phyloP scores from a whole-genome alignment of 2,888 invertebrate species.

The Onthophagus sagittarius region DNA sequence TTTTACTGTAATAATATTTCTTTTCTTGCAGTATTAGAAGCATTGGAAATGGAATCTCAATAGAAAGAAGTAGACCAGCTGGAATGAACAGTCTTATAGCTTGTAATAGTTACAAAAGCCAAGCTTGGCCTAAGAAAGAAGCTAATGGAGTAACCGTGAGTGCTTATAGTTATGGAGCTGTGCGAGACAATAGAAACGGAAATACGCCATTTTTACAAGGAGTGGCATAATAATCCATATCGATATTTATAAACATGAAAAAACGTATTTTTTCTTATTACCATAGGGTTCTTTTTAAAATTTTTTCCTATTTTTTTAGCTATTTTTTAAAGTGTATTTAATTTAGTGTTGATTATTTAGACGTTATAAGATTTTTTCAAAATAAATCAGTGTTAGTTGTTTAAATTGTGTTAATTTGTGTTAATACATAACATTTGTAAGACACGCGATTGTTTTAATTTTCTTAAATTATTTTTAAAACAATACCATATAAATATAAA shows the following conservation, averaged over 20 bases:
- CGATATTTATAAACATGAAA: background rate
- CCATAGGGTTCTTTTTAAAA: background rate
- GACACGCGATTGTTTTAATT: no score
- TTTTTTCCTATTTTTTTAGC: no score
- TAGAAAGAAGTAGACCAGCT: constrained; percentile 64
- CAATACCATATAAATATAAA: no score
- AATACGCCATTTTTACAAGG: constrained; percentile 35
- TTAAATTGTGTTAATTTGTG: no score
- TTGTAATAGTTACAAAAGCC: constrained; percentile 73
- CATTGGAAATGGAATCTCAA: constrained; percentile 55
- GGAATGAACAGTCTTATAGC: constrained; percentile 73
- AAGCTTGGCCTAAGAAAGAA: constrained; percentile 50
- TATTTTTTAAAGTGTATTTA: no score
- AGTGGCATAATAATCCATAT: constrained; percentile 31
- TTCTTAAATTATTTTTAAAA: no score
- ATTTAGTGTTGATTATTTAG: no score
- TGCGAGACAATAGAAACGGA: constrained; percentile 38
- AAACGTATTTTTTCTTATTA: background rate
- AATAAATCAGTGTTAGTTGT: no score
- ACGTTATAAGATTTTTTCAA: no score
- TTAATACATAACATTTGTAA: no score
- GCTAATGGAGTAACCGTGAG: constrained; percentile 42
- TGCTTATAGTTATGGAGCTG: constrained; percentile 55
- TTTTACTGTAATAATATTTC: background rate
- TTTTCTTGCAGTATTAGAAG: constrained; percentile 42